These are phyloP conservation scores for Felis chaus DNA, from an alignment of 2,113 vertebrate species.

Conservation along the genomic window DNA sequence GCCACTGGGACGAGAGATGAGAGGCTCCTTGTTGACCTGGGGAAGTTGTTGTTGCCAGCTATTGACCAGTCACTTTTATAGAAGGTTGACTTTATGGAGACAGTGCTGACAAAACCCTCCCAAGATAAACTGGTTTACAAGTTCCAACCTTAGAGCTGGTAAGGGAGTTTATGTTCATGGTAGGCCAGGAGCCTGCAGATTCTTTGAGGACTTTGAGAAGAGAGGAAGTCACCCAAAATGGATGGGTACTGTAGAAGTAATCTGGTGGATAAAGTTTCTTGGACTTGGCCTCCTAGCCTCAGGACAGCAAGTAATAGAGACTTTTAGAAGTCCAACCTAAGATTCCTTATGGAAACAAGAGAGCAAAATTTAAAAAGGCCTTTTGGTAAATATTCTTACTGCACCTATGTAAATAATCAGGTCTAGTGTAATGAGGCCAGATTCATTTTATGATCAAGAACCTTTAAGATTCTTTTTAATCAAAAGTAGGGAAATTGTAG, in stretches of 20 bases:
- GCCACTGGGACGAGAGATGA: background rate
- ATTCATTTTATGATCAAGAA: conserved; percentile 19
- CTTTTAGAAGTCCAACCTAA: background rate
- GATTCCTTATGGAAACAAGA: background rate
- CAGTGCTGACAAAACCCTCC: background rate
- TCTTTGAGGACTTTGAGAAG: background rate
- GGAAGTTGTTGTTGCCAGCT: background rate
- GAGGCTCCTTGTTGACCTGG: no score
- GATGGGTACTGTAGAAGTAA: background rate
- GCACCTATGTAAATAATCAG: conserved; percentile 34
- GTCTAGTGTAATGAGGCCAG: conserved; percentile 8
- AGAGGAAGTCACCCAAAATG: background rate
- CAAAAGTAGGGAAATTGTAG: background rate
- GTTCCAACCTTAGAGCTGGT: background rate
- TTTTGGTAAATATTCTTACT: conserved; percentile 27
- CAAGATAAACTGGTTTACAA: background rate
- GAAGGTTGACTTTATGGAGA: background rate
- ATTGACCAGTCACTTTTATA: background rate
- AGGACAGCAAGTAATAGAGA: background rate
- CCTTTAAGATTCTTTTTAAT: conserved; percentile 41
- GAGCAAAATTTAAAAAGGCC: background rate
- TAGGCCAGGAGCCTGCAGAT: background rate
- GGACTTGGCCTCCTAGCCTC: background rate
- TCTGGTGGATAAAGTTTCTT: background rate
- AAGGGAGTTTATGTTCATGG: background rate